Conservation (phyloP, 2,113 vertebrate species). For the Tringa solitaria region DNA sequence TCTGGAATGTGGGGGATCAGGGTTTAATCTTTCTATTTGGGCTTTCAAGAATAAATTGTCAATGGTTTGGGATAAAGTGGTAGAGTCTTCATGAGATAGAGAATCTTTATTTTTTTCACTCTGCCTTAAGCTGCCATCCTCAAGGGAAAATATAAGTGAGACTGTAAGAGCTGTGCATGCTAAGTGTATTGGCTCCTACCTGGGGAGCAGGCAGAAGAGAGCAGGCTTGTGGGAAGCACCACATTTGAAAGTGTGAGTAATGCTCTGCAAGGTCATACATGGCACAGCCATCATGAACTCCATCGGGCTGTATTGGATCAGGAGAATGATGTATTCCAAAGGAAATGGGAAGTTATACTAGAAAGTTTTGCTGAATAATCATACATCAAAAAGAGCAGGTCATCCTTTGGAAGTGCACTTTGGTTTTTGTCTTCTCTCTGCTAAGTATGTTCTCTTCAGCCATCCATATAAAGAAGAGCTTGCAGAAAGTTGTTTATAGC, state of each 20-base stretch:
- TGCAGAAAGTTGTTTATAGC: background rate
- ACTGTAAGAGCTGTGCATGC: background rate
- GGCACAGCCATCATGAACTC: accelerated
- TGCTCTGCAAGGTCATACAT: background rate
- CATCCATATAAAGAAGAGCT: background rate
- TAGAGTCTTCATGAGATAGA: background rate
- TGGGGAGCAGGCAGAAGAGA: background rate
- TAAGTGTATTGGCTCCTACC: background rate
- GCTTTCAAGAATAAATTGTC: background rate
- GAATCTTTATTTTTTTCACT: too few species aligned
- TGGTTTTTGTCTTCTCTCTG: background rate
- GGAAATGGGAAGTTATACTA: background rate
- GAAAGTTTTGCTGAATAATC: background rate
- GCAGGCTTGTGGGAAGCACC: background rate
- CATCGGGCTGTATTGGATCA: background rate
- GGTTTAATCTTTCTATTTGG: background rate
- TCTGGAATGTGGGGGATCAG: background rate
- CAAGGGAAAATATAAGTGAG: background rate
- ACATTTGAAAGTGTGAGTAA: background rate
- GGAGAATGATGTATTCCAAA: background rate
- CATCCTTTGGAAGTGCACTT: background rate
- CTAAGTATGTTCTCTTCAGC: background rate
- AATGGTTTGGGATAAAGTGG: background rate
- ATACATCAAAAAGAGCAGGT: background rate
- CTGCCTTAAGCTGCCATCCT: background rate